Evolutionary conservation across 2,113 vertebrate genomes (phyloP).

Genomic region (Takifugu bimaculatus): DNA sequence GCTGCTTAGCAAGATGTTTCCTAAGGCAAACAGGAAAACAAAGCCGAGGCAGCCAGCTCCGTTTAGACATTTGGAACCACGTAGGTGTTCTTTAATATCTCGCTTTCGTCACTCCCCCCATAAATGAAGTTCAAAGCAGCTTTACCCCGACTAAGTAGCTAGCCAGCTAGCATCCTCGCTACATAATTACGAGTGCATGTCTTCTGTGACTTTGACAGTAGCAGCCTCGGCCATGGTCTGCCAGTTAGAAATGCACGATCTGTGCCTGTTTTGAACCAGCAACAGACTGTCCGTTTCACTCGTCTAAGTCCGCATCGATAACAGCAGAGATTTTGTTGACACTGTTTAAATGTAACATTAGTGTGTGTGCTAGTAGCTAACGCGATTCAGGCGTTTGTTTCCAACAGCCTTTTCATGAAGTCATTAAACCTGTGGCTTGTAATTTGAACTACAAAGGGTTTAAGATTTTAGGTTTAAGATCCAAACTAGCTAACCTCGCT

Average conservation of each 20-base stretch:
- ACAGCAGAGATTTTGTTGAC: too few species aligned
- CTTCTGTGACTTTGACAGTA: constrained; percentile 62
- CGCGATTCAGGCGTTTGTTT: too few species aligned
- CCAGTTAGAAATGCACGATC: too few species aligned
- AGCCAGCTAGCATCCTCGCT: constrained; percentile 31
- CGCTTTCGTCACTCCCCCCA: rapidly evolving
- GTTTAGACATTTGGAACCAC: constrained; percentile 28
- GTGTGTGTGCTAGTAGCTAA: too few species aligned
- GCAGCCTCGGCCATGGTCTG: not conserved
- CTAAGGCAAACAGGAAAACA: constrained; percentile 45
- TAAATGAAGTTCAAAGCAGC: not conserved
- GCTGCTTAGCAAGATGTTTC: constrained; percentile 59
- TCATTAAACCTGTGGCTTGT: not conserved
- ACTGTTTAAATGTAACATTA: too few species aligned
- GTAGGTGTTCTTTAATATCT: constrained; percentile 41
- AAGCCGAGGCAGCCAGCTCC: constrained; percentile 9
- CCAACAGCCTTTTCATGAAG: too few species aligned
- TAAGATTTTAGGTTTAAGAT: not conserved
- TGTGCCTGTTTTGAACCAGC: too few species aligned
- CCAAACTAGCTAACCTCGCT: rapidly evolving
- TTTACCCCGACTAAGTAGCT: constrained; percentile 11
- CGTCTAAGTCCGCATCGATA: too few species aligned
- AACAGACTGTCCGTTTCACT: too few species aligned
- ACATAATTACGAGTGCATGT: constrained; percentile 18
- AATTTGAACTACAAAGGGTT: not conserved